These are phyloP conservation scores for Diarsia dahlii DNA, from an alignment of 2,888 invertebrate genomes.

Conservation along the genomic window DNA sequence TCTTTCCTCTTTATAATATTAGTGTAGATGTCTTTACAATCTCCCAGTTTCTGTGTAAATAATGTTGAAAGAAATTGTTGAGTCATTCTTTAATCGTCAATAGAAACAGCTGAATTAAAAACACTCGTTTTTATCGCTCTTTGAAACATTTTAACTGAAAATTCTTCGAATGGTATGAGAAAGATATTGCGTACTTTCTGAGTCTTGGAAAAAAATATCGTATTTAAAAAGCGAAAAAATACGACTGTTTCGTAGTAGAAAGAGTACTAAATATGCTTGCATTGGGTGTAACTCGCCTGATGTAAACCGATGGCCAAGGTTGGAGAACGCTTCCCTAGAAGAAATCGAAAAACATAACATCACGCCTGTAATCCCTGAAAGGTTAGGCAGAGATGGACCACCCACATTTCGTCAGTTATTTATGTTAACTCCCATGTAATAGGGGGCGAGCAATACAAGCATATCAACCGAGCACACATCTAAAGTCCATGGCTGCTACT, in stretches of 20 bases:
- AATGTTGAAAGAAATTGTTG: slow-evolving; percentile 19
- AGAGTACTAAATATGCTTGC: neutral
- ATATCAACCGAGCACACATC: too few relatives aligned
- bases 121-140: slow-evolving; percentile 26
- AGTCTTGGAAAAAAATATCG: too few relatives aligned
- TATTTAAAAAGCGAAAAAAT: too few relatives aligned
- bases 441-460: too few relatives aligned
- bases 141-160: slow-evolving; percentile 39
- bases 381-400: too few relatives aligned
- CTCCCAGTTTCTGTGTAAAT: slow-evolving; percentile 23
- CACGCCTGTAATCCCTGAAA: too few relatives aligned
- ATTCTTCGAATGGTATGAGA: slow-evolving; percentile 17
- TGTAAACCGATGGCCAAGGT: neutral
- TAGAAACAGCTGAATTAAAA: slow-evolving; percentile 43
- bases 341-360: too few relatives aligned
- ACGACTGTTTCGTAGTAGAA: neutral
- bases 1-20: too few relatives aligned
- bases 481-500: too few relatives aligned
- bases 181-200: slow-evolving; percentile 26
- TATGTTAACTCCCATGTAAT: too few relatives aligned
- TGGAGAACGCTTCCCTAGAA: neutral
- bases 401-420: too few relatives aligned
- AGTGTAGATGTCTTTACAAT: slow-evolving; percentile 49
- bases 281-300: neutral
- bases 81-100: slow-evolving; percentile 38